Evolutionary conservation across 2,888 invertebrate species (phyloP), one percentile per base, ranked within the genome.

Genomic region (Leptothorax acervorum): DNA sequence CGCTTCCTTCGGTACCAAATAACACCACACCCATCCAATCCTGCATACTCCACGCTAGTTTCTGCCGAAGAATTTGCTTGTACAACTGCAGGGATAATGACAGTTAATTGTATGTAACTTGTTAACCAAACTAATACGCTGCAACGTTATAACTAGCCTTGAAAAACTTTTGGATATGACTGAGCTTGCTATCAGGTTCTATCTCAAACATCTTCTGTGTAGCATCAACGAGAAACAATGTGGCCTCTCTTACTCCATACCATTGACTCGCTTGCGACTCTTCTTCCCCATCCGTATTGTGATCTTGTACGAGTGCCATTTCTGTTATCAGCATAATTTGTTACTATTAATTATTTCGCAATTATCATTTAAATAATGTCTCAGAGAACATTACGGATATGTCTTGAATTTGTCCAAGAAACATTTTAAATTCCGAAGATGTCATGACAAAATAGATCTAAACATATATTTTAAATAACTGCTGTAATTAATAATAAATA

Each of bases 21-120:
- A 93, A 73, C 11, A 89, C 73, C 42, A 93, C 66, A 8, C 92
- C 92, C 88, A 91, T 91, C 88, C 89, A 92, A 86, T 93, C 92
- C 53, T 86, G 74, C 71, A 71, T 90, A 68, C 88, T 90, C 90
- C 90, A 91, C 8, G 85, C 75, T 51, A 92, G 78, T 65, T 93
- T 92, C 31, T 91, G 86, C 1, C 85, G 84, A 4, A 93, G 83
- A 23, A 92, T 90, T 31, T 90, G 82, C 35, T 75, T 85, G 31
- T 90, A 92, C 35, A 53, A 53, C 87, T 90, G 35, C 45, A 53
- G 9, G 5, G 8, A 51, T 45, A 62, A 48, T 57, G 28, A 75
- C 15, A 55, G 28, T 28, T 1, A 71, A 45, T 57, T 48, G 53
- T 31, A 71, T 15, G 0, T 1, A 11, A 45, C 0, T 39, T 8